phyloP scores from a whole-genome alignment of 92 coral and sea anemone genomes.

The Phenganax marumi region DNA sequence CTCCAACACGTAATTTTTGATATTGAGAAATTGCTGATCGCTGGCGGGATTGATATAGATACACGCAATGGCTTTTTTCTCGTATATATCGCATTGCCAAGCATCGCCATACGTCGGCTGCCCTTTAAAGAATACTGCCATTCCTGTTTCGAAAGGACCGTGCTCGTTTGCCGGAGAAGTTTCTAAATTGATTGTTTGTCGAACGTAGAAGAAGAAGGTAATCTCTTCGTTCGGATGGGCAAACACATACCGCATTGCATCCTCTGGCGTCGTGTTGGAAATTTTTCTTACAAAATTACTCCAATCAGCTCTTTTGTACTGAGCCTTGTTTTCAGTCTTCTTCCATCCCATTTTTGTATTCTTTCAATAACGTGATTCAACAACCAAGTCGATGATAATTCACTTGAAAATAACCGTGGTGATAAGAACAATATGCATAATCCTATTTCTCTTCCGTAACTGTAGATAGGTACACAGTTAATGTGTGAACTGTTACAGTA shows the following conservation, averaged over 20 bases:
- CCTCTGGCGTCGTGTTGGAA: neutral
- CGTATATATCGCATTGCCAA: neutral
- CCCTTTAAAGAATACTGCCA: neutral
- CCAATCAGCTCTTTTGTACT: neutral
- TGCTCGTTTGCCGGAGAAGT: neutral
- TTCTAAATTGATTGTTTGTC: neutral
- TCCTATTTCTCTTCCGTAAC: no score
- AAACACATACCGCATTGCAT: neutral
- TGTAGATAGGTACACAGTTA: no score
- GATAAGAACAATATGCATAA: no score
- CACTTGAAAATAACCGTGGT: no score
- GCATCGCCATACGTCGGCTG: neutral
- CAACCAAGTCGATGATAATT: no score
- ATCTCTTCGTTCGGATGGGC: neutral
- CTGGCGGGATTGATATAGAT: neutral
- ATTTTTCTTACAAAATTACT: neutral
- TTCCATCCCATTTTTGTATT: neutral
- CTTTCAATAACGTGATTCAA: neutral
- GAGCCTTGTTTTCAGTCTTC: neutral
- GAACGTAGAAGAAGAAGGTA: neutral
- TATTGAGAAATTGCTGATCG: neutral
- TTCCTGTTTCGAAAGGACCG: neutral
- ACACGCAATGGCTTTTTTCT: neutral
- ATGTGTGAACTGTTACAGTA: no score
- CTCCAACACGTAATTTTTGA: neutral